These are phyloP conservation scores for Melinopterus prodromus DNA, from an alignment of 2,888 invertebrate genomes.

Conservation along the genomic window DNA sequence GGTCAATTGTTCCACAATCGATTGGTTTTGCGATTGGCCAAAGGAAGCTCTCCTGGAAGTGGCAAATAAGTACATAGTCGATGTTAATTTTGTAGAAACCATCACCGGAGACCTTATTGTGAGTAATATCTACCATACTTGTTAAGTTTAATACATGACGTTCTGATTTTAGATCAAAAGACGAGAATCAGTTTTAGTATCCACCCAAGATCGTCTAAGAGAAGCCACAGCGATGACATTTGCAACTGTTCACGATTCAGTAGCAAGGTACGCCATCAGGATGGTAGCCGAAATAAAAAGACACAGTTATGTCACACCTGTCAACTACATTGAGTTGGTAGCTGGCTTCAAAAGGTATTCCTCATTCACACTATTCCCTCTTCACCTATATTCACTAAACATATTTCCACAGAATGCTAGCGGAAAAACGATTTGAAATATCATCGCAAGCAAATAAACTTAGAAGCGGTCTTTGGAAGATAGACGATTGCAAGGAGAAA, in stretches of 20 bases:
- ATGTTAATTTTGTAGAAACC: constrained; percentile 75
- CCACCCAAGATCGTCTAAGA: constrained; percentile 68
- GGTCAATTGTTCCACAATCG: constrained; percentile 87
- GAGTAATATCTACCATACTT: constrained; percentile 38
- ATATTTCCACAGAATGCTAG: constrained; percentile 68
- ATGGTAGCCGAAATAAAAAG: constrained; percentile 83
- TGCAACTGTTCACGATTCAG: constrained; percentile 84
- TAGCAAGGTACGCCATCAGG: constrained; percentile 72
- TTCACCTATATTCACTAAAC: neutral
- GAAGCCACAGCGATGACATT: constrained; percentile 77
- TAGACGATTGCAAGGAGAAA: constrained; percentile 83
- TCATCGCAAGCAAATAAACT: constrained; percentile 81
- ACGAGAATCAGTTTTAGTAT: constrained; percentile 53
- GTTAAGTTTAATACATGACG: neutral
- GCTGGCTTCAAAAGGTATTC: constrained; percentile 79
- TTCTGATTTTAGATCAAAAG: constrained; percentile 49
- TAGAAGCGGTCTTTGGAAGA: constrained; percentile 83
- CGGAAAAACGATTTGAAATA: constrained; percentile 74
- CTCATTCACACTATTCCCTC: neutral
- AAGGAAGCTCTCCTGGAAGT: constrained; percentile 89
- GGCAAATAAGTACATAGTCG: constrained; percentile 80
- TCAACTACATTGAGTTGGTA: constrained; percentile 87
- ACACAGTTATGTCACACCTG: constrained; percentile 88
- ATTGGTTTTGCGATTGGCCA: constrained; percentile 93
- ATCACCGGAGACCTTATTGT: constrained; percentile 71